A percentile compares a stretch with the other conserved stretches of the same genome.
phyloP scores from a whole-genome alignment of 2,888 invertebrate species.

The Eupithecia vulgata region DNA sequence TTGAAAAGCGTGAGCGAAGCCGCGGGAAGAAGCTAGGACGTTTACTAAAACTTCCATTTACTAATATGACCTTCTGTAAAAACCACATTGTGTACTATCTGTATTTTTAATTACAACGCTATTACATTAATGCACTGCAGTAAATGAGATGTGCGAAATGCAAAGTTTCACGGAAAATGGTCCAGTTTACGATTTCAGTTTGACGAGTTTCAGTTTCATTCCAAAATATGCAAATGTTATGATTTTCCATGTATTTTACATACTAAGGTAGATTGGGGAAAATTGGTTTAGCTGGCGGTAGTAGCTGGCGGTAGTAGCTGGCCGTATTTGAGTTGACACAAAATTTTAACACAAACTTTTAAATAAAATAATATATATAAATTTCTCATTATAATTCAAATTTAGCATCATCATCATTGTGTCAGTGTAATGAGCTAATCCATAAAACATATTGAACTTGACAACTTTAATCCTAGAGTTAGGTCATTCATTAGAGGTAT shows the following conservation, averaged over 20 bases:
- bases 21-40: too few relatives aligned
- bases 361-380: too few relatives aligned
- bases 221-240: neutral
- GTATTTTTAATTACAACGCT: neutral
- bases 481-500: too few relatives aligned
- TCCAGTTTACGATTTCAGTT: neutral
- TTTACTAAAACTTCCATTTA: too few relatives aligned
- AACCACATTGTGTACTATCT: neutral
- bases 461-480: too few relatives aligned
- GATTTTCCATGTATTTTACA: neutral
- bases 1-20: too few relatives aligned
- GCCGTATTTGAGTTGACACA: too few relatives aligned
- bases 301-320: too few relatives aligned
- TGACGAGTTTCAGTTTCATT: neutral
- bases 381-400: too few relatives aligned
- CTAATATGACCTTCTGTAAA: neutral
- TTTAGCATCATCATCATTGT: too few relatives aligned
- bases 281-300: neutral
- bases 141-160: conserved; percentile 2
- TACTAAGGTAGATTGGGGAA: neutral
- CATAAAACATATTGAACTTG: too few relatives aligned
- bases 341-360: neutral
- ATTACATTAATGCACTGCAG: conserved; percentile 7
- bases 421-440: too few relatives aligned
- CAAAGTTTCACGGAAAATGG: conserved; percentile 2